Conservation (phyloP, 2,797 vertebrate genomes). For the Lacerta agilis region DNA sequence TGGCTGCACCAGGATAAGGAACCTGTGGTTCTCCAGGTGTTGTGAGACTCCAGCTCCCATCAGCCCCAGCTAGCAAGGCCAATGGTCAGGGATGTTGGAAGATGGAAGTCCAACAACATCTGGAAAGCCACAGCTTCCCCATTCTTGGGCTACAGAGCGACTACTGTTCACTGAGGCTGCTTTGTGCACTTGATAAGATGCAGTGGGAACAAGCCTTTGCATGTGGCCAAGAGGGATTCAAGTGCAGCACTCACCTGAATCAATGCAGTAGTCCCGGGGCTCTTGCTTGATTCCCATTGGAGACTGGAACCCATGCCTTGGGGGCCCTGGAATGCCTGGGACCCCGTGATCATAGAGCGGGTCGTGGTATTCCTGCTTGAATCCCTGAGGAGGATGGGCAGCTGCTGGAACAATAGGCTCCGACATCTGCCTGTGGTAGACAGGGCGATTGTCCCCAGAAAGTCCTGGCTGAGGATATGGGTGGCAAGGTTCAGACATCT, state of each 20-base stretch:
- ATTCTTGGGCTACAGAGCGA: no score
- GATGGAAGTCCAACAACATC: neutral
- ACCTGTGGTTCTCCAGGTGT: neutral
- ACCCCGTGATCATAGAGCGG: conserved; percentile 90
- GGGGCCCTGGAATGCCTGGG: conserved; percentile 79
- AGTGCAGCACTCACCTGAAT: conserved; percentile 86
- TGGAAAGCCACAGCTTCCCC: neutral
- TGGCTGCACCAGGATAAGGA: neutral
- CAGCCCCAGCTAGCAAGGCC: neutral
- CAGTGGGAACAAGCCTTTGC: neutral
- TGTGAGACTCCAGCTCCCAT: neutral
- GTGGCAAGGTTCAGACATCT: conserved; percentile 90
- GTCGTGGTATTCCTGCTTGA: conserved; percentile 94
- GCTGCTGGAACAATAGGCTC: conserved; percentile 88
- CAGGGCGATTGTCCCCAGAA: conserved; percentile 84
- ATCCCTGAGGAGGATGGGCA: conserved; percentile 85
- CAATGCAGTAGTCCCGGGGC: conserved; percentile 94
- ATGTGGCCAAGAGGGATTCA: neutral
- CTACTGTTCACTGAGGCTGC: neutral
- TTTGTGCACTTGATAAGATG: neutral
- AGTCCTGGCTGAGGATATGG: conserved; percentile 85
- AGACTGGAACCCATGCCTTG: conserved; percentile 84
- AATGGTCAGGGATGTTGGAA: neutral
- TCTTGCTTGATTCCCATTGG: conserved; percentile 95
- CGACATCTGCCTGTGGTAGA: conserved; percentile 94